Evolutionary conservation across 1,140 invertebrate species (phyloP), one percentile per base, ranked within the genome.

Genomic region (Caerostris extrusa): DNA sequence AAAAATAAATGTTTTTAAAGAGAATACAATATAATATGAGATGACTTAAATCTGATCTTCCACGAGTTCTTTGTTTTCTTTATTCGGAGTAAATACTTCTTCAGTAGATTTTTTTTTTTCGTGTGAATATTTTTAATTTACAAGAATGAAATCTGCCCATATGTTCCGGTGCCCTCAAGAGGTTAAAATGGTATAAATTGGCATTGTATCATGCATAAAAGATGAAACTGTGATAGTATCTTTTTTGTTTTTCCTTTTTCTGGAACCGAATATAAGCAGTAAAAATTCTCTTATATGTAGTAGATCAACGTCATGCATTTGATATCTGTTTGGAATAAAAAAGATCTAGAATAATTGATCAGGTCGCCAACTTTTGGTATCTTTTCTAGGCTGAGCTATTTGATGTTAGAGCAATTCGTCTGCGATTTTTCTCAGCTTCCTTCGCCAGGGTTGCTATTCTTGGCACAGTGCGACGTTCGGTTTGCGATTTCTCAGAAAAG

Each of bases 281-380:
- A 50, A 50, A 77, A 77, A 77, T 53, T 12, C 71, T 77, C 50
- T 77, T 77, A 14, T 50, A 77, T 77, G 50, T 53, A 12, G 50
- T 77, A 77, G 71, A 77, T 77, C 71, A 77, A 77, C 34, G 71
- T 12, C 71, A 53, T 77, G 71, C 19, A 50, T 77, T 77, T 34
- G 8, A 77, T 77, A 77, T 77, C 71, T 12, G 71, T 77, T 77
- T 77, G 10, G 19, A 53, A 77, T 34, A 77, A 77, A 77, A 50
- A 50, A 12, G 71, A 77, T 77, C 3, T 12, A 77, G 71, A 77
- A 77, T 77, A 77, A 77, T 77, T 77, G 71, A 77, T 77, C 71
- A 77, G 71, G 71, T 50, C 34, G 71, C 50, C 34, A 12, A 34
- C 10, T 77, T 77, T 77, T 34, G 53, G 71, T 53, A 77, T 77